phyloP scores from a whole-genome alignment of 2,888 invertebrate genomes.

The Brenthis daphne region DNA sequence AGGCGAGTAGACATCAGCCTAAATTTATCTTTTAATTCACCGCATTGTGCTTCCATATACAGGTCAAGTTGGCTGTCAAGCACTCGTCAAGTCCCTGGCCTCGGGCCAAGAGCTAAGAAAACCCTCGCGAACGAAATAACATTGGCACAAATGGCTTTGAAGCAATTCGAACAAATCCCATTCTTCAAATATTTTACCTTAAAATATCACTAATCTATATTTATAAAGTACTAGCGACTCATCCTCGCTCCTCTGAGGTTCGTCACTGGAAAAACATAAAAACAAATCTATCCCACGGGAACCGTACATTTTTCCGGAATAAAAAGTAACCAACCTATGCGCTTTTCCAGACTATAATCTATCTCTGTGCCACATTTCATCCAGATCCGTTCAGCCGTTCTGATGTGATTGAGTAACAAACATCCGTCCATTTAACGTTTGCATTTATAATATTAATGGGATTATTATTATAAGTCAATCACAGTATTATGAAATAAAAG shows the following conservation, averaged over 20 bases:
- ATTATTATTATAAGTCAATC: background rate
- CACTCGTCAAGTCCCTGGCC: conserved; percentile 68
- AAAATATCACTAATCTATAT: background rate
- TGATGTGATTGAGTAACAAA: no score
- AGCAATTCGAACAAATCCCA: conserved; percentile 49
- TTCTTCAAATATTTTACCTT: conserved; percentile 11
- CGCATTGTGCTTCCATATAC: conserved; percentile 56
- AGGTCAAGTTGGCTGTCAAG: conserved; percentile 74
- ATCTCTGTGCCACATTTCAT: no score
- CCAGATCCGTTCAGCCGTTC: no score
- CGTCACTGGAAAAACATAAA: no score
- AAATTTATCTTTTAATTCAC: conserved; percentile 42
- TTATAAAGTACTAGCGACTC: background rate
- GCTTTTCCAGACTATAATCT: no score
- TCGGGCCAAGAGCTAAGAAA: conserved; percentile 57
- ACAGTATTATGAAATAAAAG: conserved; percentile 7
- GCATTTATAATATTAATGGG: no score
- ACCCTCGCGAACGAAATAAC: conserved; percentile 49
- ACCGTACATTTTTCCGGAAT: no score
- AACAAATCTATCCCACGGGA: no score
- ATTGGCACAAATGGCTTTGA: conserved; percentile 53
- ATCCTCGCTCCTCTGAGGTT: no score
- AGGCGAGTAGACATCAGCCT: conserved; percentile 28
- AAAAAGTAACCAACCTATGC: no score
- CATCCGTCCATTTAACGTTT: background rate